Conservation (phyloP, 2,113 vertebrate species). For the Phylloscopus whistleri region DNA sequence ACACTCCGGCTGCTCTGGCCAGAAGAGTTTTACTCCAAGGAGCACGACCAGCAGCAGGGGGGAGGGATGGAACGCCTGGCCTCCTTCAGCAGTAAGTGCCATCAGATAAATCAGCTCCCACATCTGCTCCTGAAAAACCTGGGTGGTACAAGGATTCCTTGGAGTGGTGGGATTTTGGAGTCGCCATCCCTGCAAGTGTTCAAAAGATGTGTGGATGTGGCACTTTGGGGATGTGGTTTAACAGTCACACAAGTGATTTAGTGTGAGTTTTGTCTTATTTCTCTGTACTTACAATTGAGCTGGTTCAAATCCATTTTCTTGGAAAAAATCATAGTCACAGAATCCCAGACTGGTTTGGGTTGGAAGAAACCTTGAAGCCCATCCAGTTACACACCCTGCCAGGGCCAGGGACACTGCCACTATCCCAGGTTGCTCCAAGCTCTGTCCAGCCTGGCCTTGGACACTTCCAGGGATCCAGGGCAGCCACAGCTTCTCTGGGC, state of each 20-base stretch:
- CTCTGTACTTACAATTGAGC: background rate
- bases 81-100: conserved; percentile 88
- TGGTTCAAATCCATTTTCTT: background rate
- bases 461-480: background rate
- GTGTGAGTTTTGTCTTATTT: background rate
- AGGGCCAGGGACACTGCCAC: background rate
- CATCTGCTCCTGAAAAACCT: background rate
- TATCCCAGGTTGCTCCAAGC: background rate
- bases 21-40: background rate
- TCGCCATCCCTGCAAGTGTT: background rate
- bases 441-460: fast-evolving
- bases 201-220: background rate
- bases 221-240: background rate
- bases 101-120: background rate
- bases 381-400: fast-evolving
- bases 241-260: background rate
- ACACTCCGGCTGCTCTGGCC: fast-evolving
- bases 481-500: background rate
- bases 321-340: background rate
- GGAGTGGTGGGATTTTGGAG: background rate
- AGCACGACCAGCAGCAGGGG: background rate
- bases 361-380: background rate
- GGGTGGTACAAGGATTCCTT: background rate
- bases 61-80: conserved; percentile 84
- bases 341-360: background rate